Percentiles rank a stretch among this genome's conserved stretches.
phyloP scores from a whole-genome alignment of 1,140 invertebrate species.

The Nebria ingens region DNA sequence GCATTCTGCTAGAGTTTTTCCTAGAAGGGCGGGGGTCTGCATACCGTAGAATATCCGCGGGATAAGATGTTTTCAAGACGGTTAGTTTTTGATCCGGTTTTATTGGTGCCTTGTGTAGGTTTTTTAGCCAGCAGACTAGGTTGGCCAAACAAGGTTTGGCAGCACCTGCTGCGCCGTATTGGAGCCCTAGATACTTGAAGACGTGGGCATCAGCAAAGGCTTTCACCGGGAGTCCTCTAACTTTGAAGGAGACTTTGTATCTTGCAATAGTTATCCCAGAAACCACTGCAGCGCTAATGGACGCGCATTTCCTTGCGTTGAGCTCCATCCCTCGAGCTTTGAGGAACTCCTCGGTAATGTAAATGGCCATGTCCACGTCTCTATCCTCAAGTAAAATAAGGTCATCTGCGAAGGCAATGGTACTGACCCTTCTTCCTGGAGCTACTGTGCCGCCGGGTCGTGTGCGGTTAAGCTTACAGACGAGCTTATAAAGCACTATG shows the following conservation, averaged over 20 bases:
- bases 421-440: neutral
- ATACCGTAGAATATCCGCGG: neutral
- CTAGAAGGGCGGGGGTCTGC: neutral
- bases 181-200: neutral
- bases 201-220: neutral
- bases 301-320: neutral
- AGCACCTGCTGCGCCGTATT: neutral
- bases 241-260: neutral
- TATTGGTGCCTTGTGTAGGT: neutral
- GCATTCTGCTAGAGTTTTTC: neutral
- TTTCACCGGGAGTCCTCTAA: neutral
- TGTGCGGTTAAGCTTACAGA: neutral
- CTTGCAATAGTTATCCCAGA: neutral
- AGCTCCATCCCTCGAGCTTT: neutral
- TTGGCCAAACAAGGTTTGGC: neutral
- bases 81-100: neutral
- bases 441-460: neutral
- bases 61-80: neutral
- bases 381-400: neutral
- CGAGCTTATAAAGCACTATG: neutral
- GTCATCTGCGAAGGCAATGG: neutral
- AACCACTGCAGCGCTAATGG: neutral
- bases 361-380: neutral
- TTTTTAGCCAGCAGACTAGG: neutral
- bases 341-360: neutral